A percentile compares a stretch with the other conserved stretches of the same genome.
Evolutionary conservation across 2,797 vertebrate genomes (phyloP).

Genomic region (Kryptolebias ocellatus): DNA sequence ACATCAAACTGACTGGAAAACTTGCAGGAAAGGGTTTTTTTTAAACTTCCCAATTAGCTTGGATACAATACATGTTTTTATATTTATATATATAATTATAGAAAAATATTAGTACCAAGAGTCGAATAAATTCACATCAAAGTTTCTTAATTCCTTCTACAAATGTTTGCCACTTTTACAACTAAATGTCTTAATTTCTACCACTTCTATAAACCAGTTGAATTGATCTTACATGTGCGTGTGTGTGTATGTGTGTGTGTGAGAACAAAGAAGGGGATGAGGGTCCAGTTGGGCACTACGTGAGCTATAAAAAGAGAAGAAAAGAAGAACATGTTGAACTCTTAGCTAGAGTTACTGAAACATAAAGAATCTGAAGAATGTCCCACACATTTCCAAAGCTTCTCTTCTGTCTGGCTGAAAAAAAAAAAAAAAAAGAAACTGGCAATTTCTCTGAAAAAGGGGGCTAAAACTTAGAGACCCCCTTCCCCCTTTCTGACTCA

Average conservation of each 20-base stretch:
- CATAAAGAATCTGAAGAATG: constrained; percentile 61
- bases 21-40: neutral
- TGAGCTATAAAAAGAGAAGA: constrained; percentile 49
- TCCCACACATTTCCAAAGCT: constrained; percentile 23
- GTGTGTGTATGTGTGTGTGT: neutral
- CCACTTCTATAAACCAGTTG: neutral
- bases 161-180: constrained; percentile 54
- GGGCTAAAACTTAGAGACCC: constrained; percentile 46
- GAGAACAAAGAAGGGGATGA: neutral
- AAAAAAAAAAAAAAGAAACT: constrained; percentile 21
- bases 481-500: constrained; percentile 20
- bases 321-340: constrained; percentile 35
- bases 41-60: neutral
- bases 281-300: too few relatives aligned
- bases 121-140: constrained; percentile 17
- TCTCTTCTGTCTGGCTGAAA: constrained; percentile 16
- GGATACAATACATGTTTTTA: neutral
- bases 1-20: constrained; percentile 6
- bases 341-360: constrained; percentile 54
- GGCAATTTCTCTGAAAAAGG: constrained; percentile 64
- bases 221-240: neutral
- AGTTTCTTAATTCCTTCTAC: constrained; percentile 21
- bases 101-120: neutral
- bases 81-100: neutral
- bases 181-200: constrained; percentile 29